Evolutionary conservation across 2,113 vertebrate species (phyloP), one percentile per base, ranked within the genome.

Genomic region (Megalops atlanticus): DNA sequence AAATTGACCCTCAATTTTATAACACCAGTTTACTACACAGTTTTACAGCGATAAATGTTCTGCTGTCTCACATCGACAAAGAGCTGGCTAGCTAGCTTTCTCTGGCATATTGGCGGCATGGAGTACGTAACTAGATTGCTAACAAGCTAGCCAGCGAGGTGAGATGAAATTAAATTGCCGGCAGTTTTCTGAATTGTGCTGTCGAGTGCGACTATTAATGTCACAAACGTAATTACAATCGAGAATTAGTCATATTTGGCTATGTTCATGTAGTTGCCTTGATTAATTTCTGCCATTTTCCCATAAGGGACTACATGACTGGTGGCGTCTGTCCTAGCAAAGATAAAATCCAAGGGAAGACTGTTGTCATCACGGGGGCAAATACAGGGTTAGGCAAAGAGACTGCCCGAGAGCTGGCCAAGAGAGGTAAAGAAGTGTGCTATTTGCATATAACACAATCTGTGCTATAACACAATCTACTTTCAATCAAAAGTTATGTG

Each of bases 371-470:
- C 78, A 97, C 96, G 0, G 96, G 96, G 0, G 96, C 96, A 71
- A 96, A 96, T 86, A 94, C 94, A 0, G 96, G 96, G 45, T 96
- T 96, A 0, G 96, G 96, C 45, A 96, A 95, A 80, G 94, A 92
- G 81, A 96, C 95, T 0, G 96, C 95, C 11, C 49, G 84, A 74
- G 95, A 96, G 39, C 91, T 97, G 86, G 96, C 96, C 64, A 89
- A 18, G 49, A 94, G 93, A 92, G 93, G 93, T 94, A 80, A 81
- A 31, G 18, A 15, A 10, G 43, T 41, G 27, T 12, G 69, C 2
- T 73, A n/a, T 8, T 64, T 27, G n/a, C 39, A n/a, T 40, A 74
- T n/a, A n/a, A n/a, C n/a, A n/a, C n/a, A n/a, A n/a, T n/a, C n/a
- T n/a, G n/a, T n/a, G n/a, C n/a, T n/a, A n/a, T n/a, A n/a, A n/a